Evolutionary conservation across 2,888 invertebrate species (phyloP).

Genomic region (Drosophila cracens): DNA sequence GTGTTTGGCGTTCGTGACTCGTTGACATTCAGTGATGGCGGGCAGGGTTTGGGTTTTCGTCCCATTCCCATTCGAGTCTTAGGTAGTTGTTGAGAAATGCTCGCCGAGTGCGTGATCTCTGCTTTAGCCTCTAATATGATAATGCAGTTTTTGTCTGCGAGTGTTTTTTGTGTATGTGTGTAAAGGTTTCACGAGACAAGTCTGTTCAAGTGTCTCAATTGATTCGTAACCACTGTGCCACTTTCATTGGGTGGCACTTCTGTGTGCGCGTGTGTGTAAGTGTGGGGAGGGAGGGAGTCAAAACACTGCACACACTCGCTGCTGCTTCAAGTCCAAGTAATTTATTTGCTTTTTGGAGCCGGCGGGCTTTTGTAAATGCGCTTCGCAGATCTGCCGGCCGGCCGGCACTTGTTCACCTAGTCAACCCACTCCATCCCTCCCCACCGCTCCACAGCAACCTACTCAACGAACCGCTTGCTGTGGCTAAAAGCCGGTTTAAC

Average conservation of each 20-base stretch:
- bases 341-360: conserved; percentile 31
- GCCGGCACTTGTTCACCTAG: conserved; percentile 63
- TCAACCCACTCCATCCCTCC: not conserved
- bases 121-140: conserved; percentile 56
- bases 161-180: not conserved
- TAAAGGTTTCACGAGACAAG: conserved; percentile 49
- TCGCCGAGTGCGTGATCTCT: conserved; percentile 55
- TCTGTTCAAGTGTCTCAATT: conserved; percentile 46
- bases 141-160: conserved; percentile 47
- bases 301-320: conserved; percentile 17
- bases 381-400: conserved; percentile 39
- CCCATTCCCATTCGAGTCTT: conserved; percentile 11
- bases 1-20: conserved; percentile 64
- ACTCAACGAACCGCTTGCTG: conserved; percentile 10
- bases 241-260: conserved; percentile 52
- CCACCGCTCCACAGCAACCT: conserved; percentile 3
- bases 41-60: not conserved
- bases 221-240: conserved; percentile 54
- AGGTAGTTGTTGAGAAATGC: conserved; percentile 46
- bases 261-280: not conserved
- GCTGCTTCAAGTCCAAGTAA: conserved; percentile 37
- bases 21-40: conserved; percentile 65
- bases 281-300: conserved; percentile 11
- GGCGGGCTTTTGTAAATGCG: conserved; percentile 24
- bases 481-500: conserved; percentile 67